Evolutionary conservation across 1,140 invertebrate genomes (phyloP), one percentile per base, ranked within the genome.

Genomic region (Plodia interpunctella): DNA sequence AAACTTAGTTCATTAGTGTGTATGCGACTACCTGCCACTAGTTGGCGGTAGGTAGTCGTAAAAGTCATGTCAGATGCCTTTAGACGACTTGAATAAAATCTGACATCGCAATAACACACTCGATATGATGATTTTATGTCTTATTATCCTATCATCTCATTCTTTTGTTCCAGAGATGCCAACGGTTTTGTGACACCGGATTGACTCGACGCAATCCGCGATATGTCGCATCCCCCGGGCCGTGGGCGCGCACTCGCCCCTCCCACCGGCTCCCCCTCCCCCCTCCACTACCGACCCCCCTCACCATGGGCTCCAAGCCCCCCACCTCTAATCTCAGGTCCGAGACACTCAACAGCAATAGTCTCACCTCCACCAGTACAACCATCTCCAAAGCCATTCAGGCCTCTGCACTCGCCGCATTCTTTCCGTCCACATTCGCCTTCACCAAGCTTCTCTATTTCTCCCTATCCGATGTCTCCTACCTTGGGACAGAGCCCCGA

Each of bases 221-320:
- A 82, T 71, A 92, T 92, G 91, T 92, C 91, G 67, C 91, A 92
- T 75, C 90, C 88, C 75, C 88, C 83, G 57, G 87, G 77, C 62
- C 38, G 38, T 15, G 80, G 90, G 70, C 87, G 90, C 63, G 91
- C 88, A 70, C 90, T 88, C 74, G 90, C 87, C 82, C 90, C 71
- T 61, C 84, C 59, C 70, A 81, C 85, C 18, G 80, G 76, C 57
- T 78, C 84, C 49, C 88, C 91, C 20, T 91, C 91, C 20, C 91
- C 91, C 4, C 87, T 91, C 32, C 77, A 92, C 61, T 93, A 92
- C 76, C 91, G 92, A 44, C 92, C 92, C 11, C 90, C 92, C 4
- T 93, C 93, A 38, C 93, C 93, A 61, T 94, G 93, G 91, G 90
- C 90, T 0, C 91, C 91, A 3, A 91, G 90, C 60, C 93, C 93